Conservation (phyloP, 2,113 vertebrate genomes). For the Hemibagrus wyckioides region DNA sequence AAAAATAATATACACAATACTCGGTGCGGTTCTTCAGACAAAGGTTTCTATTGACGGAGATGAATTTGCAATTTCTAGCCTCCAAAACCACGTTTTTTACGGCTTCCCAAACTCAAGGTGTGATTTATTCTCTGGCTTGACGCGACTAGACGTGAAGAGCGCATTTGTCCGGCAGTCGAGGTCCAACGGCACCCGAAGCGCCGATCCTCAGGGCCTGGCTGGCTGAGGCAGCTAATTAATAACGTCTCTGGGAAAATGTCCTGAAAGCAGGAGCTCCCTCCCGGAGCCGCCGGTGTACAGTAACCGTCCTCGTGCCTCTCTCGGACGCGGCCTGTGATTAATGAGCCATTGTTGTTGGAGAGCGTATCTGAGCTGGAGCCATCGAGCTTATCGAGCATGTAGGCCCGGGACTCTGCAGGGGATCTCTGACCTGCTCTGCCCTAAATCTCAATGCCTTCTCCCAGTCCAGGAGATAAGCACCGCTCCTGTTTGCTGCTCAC, state of each 20-base stretch:
- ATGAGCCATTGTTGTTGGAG: slow-evolving; percentile 78
- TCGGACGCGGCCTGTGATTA: slow-evolving; percentile 76
- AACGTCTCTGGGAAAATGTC: slow-evolving; percentile 61
- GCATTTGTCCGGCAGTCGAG: slow-evolving; percentile 34
- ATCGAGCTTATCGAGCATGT: slow-evolving; percentile 75
- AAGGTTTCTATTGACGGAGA: slow-evolving; percentile 22
- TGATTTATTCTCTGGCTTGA: slow-evolving; percentile 57
- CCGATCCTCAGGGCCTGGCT: slow-evolving; percentile 54
- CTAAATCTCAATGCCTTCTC: slow-evolving; percentile 72
- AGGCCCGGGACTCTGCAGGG: slow-evolving; percentile 70
- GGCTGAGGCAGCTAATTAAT: slow-evolving; percentile 61
- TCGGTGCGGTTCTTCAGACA: slow-evolving; percentile 25
- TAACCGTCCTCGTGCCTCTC: slow-evolving; percentile 44
- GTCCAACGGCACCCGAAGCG: slow-evolving; percentile 49
- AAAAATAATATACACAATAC: slow-evolving; percentile 12
- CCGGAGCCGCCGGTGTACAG: slow-evolving; percentile 56
- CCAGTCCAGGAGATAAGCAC: slow-evolving; percentile 71
- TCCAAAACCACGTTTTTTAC: slow-evolving; percentile 51
- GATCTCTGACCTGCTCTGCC: slow-evolving; percentile 72
- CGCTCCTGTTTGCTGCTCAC: slow-evolving; percentile 71
- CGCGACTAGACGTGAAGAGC: slow-evolving; percentile 53
- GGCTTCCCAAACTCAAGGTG: slow-evolving; percentile 25
- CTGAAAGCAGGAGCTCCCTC: slow-evolving; percentile 53
- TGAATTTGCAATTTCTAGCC: slow-evolving; percentile 19
- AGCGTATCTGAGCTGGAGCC: slow-evolving; percentile 75